Conservation (phyloP, 2,113 vertebrate species). For the Nothobranchius kuhntae region DNA sequence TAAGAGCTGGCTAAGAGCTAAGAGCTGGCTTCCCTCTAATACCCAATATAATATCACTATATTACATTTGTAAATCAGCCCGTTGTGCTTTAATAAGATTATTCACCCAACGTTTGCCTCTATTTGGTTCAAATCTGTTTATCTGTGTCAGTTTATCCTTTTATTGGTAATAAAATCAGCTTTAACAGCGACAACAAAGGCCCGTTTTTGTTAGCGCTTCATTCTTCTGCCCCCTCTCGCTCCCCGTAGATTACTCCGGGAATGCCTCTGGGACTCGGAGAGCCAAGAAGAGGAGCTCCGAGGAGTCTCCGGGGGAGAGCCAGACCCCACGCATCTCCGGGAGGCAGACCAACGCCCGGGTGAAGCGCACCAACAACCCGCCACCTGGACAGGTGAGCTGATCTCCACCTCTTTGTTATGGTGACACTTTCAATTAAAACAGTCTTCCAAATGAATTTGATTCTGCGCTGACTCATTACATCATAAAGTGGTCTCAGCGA, state of each 20-base stretch:
- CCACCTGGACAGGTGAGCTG: slow-evolving; percentile 72
- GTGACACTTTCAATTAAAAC: too few relatives aligned
- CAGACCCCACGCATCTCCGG: slow-evolving; percentile 89
- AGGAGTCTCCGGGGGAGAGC: slow-evolving; percentile 83
- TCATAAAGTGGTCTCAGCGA: too few relatives aligned
- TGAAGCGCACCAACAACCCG: slow-evolving; percentile 74
- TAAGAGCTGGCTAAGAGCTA: slow-evolving; percentile 17
- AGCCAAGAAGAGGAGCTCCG: slow-evolving; percentile 84
- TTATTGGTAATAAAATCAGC: not conserved
- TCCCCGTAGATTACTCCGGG: slow-evolving; percentile 71
- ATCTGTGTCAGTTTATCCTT: not conserved
- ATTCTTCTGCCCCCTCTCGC: not conserved
- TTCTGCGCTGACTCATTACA: too few relatives aligned
- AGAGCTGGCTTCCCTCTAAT: slow-evolving; percentile 7
- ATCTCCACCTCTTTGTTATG: not conserved
- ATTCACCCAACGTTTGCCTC: not conserved
- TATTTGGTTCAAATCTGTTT: not conserved
- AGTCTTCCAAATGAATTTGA: too few relatives aligned
- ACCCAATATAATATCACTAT: too few relatives aligned
- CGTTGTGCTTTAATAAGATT: not conserved
- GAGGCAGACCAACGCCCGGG: slow-evolving; percentile 82
- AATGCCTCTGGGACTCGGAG: slow-evolving; percentile 81
- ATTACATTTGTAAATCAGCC: not conserved
- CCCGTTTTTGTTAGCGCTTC: not conserved
- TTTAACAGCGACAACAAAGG: slow-evolving; percentile 1